These are phyloP conservation scores for Cardiocondyla obscurior DNA, from an alignment of 1,140 invertebrate genomes.

Conservation along the genomic window DNA sequence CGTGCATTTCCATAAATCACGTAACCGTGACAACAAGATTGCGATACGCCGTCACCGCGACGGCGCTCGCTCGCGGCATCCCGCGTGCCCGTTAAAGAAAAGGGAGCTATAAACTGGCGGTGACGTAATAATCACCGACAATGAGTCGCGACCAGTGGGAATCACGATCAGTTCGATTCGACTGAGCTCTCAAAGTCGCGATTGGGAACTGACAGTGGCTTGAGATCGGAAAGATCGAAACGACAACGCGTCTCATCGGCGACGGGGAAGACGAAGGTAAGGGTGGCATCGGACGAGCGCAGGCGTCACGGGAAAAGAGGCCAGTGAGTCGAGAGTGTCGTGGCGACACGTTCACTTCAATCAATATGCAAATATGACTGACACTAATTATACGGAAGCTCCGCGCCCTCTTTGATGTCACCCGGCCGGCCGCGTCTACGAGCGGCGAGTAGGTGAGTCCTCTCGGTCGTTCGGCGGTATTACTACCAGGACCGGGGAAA, in stretches of 20 bases:
- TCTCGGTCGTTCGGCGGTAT: constrained; percentile 60
- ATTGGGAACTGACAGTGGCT: neutral
- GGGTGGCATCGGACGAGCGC: constrained; percentile 48
- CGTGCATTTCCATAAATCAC: constrained; percentile 48
- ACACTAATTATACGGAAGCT: constrained; percentile 84
- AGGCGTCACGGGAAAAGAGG: constrained; percentile 71
- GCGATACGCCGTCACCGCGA: constrained; percentile 11
- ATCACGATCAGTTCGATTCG: neutral
- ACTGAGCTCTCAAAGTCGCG: neutral
- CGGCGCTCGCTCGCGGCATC: constrained; percentile 29
- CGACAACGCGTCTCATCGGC: neutral
- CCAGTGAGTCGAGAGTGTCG: constrained; percentile 76
- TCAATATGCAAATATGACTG: constrained; percentile 84
- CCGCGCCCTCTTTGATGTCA: constrained; percentile 81
- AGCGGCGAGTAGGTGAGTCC: constrained; percentile 60
- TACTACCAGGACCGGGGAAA: constrained; percentile 64
- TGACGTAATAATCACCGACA: constrained; percentile 23
- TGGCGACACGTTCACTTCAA: constrained; percentile 78
- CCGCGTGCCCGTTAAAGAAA: constrained; percentile 8
- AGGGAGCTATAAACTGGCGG: constrained; percentile 32
- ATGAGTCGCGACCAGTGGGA: neutral
- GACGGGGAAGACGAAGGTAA: constrained; percentile 47
- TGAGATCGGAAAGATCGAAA: neutral
- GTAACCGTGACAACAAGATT: constrained; percentile 44
- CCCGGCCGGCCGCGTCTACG: constrained; percentile 69